phyloP scores from a whole-genome alignment of 2,113 vertebrate genomes.

The Ciconia stormi region DNA sequence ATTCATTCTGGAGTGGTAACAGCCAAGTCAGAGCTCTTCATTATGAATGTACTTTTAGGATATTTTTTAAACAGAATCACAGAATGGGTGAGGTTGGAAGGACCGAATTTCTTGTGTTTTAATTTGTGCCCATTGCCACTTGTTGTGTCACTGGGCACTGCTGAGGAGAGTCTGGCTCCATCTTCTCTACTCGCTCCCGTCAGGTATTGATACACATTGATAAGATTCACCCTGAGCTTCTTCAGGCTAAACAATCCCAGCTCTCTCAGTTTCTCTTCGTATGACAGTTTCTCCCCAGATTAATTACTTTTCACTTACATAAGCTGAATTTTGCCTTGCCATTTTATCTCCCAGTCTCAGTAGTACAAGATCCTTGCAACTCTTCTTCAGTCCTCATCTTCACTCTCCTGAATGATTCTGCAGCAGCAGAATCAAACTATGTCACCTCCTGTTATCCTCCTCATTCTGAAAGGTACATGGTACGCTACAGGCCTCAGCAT shows the following conservation, averaged over 20 bases:
- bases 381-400: neutral
- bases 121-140: neutral
- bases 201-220: no score
- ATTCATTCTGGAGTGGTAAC: neutral
- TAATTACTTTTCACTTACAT: neutral
- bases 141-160: neutral
- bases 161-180: neutral
- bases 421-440: neutral
- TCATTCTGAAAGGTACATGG: neutral
- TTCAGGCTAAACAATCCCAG: no score
- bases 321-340: neutral
- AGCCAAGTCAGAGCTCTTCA: neutral
- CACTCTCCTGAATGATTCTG: neutral
- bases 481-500: neutral
- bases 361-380: neutral
- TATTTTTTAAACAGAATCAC: neutral
- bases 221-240: no score
- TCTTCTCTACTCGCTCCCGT: no score
- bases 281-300: neutral
- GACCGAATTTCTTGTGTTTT: neutral
- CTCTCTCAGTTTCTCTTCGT: neutral
- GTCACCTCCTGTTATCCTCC: neutral
- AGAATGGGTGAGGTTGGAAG: neutral
- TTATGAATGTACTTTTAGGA: neutral
- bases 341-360: neutral